These are phyloP conservation scores for Epistrophella euchroma DNA, from an alignment of 2,888 invertebrate species.

Conservation along the genomic window DNA sequence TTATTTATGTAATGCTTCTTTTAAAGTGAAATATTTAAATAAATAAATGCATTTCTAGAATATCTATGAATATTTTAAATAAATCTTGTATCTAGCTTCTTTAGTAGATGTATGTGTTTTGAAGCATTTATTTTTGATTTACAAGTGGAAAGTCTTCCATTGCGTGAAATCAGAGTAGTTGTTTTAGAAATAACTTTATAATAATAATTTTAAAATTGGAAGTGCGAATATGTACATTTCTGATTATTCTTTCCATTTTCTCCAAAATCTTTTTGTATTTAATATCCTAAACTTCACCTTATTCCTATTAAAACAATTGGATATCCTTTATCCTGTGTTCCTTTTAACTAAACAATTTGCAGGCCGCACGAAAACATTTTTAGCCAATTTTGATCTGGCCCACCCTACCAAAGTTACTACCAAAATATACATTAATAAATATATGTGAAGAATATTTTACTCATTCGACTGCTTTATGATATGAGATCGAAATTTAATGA, in stretches of 20 bases:
- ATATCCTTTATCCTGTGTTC: constrained; percentile 19
- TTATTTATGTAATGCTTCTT: not conserved
- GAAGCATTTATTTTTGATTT: not conserved
- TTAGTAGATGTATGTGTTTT: not conserved
- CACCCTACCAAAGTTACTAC: constrained; percentile 27
- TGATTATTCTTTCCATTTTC: constrained; percentile 52
- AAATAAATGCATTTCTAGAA: not conserved
- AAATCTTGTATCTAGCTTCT: not conserved
- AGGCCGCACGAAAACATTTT: constrained; percentile 83
- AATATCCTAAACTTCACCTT: not conserved
- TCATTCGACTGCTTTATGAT: constrained; percentile 34
- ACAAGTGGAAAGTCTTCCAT: not conserved
- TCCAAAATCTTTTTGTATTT: constrained; percentile 41
- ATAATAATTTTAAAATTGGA: not conserved
- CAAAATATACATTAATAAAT: constrained; percentile 38
- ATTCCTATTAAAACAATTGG: constrained; percentile 5
- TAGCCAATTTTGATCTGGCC: constrained; percentile 79
- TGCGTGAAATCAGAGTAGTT: not conserved
- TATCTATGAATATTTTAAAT: not conserved
- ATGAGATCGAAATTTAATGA: constrained; percentile 43
- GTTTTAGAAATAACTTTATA: not conserved
- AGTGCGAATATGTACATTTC: not conserved
- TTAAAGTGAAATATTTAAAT: not conserved
- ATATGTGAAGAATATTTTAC: constrained; percentile 48
- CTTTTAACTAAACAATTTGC: constrained; percentile 63